These are phyloP conservation scores for Actenoides lindsayi DNA, from an alignment of 2,113 vertebrate genomes.

Conservation along the genomic window DNA sequence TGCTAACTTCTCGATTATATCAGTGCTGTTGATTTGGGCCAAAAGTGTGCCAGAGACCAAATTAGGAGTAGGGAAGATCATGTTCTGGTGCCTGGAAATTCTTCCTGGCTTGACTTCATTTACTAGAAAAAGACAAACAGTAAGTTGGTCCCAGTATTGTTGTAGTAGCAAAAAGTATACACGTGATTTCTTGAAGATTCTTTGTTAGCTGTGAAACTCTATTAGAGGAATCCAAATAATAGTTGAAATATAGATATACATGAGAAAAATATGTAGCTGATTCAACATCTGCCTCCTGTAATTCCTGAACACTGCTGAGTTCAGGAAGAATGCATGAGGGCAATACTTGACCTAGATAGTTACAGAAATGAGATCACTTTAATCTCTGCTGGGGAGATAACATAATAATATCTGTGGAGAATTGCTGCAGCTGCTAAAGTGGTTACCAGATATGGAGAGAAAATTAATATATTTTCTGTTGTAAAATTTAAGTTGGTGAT, in stretches of 20 bases:
- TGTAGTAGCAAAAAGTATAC: not conserved
- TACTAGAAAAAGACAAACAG: not conserved
- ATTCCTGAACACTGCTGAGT: not conserved
- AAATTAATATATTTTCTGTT: not conserved
- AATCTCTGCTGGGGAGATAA: not conserved
- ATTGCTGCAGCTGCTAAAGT: not conserved
- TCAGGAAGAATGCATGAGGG: not conserved
- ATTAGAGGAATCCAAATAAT: not conserved
- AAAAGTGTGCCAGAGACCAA: not conserved
- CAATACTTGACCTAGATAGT: conserved; percentile 8
- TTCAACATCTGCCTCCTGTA: not conserved
- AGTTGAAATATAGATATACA: not conserved
- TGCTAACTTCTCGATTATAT: not conserved
- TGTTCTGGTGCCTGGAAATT: not conserved
- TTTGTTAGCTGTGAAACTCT: not conserved
- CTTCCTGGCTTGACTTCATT: not conserved
- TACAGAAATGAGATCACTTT: not conserved
- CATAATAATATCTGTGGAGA: not conserved
- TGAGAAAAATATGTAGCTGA: not conserved
- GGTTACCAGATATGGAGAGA: not conserved
- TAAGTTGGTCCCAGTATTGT: not conserved
- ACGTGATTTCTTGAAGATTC: not conserved
- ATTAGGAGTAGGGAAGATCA: not conserved
- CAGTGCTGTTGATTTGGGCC: not conserved
- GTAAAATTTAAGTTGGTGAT: not conserved